Conservation (phyloP, 2,113 vertebrate species). For the Dipodomys ordii region DNA sequence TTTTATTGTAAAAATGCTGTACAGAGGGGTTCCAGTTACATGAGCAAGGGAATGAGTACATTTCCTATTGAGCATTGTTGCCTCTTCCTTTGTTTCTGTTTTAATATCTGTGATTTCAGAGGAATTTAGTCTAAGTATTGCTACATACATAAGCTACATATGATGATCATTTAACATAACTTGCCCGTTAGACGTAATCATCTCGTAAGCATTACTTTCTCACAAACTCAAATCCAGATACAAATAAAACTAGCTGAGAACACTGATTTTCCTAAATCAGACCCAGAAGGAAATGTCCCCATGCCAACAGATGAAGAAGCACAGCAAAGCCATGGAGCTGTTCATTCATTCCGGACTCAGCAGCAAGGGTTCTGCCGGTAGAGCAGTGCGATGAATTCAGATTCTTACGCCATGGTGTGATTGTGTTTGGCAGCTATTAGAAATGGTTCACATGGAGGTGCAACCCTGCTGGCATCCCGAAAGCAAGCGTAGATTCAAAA, state of each 20-base stretch:
- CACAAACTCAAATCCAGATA: neutral
- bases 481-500: neutral
- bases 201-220: neutral
- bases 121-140: neutral
- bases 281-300: neutral
- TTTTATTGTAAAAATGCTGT: too few relatives aligned
- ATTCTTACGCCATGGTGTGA: neutral
- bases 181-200: too few relatives aligned
- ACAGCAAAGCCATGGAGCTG: neutral
- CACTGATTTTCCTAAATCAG: neutral
- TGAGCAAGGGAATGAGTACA: too few relatives aligned
- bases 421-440: neutral
- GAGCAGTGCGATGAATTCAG: neutral
- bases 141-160: fast-evolving
- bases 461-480: neutral
- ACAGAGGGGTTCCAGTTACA: too few relatives aligned
- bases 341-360: neutral
- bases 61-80: too few relatives aligned
- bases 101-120: neutral
- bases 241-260: neutral
- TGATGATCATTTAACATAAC: neutral
- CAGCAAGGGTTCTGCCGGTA: neutral
- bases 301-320: too few relatives aligned
- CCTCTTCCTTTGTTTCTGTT: too few relatives aligned
- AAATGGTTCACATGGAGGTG: neutral